phyloP scores from a whole-genome alignment of 2,797 vertebrate genomes.

The Rhynchonycteris naso region DNA sequence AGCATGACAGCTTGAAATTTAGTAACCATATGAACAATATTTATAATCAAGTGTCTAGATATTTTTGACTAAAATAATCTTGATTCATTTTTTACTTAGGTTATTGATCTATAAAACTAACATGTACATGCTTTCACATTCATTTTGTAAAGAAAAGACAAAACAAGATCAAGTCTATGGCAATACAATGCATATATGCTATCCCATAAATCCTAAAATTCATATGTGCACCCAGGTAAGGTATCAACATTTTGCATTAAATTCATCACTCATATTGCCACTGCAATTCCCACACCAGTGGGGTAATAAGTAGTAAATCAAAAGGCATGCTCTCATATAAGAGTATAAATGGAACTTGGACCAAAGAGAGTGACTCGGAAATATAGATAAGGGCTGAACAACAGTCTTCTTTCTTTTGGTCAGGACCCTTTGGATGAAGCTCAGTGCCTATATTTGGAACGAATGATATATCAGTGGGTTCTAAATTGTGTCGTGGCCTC shows the following conservation, averaged over 20 bases:
- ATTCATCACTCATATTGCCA: background rate
- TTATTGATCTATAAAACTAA: background rate
- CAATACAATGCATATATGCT: background rate
- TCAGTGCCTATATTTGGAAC: background rate
- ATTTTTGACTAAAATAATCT: slow-evolving; percentile 13
- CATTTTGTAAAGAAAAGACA: background rate
- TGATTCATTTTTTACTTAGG: background rate
- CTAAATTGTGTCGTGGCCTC: background rate
- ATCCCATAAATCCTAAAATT: background rate
- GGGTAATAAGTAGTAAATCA: background rate
- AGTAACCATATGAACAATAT: background rate
- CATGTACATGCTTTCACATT: background rate
- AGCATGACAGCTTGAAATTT: background rate
- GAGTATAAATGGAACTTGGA: background rate
- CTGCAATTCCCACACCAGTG: background rate
- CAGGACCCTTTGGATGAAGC: background rate
- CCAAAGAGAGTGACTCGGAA: background rate
- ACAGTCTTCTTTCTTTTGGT: background rate
- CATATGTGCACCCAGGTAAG: background rate
- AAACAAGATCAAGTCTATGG: background rate
- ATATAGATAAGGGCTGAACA: background rate
- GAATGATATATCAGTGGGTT: background rate
- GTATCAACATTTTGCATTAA: background rate
- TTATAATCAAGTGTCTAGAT: slow-evolving; percentile 6
- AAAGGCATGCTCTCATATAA: background rate